Percentiles rank a stretch among this genome's conserved stretches.
Evolutionary conservation across 2,888 invertebrate species (phyloP).

Genomic region (Schrankia costaestrigalis): DNA sequence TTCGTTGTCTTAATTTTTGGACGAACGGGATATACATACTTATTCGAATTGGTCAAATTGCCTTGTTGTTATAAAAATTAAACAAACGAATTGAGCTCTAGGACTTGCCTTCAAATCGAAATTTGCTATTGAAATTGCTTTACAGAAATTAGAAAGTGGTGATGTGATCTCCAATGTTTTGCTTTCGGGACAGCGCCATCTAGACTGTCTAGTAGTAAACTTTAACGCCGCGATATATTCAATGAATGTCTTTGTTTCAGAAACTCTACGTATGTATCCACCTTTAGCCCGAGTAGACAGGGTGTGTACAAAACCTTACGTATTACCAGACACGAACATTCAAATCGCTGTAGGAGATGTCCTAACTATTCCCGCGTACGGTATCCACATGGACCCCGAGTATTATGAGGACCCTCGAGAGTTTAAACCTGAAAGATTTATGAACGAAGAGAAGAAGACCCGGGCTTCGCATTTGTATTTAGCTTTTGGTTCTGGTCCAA

Average conservation of each 20-base stretch:
- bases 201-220: too few relatives aligned
- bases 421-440: slow-evolving; percentile 79
- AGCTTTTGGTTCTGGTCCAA: slow-evolving; percentile 78
- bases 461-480: slow-evolving; percentile 73
- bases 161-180: too few relatives aligned
- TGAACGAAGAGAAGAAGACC: slow-evolving; percentile 71
- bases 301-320: slow-evolving; percentile 77
- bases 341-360: slow-evolving; percentile 66
- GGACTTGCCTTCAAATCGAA: too few relatives aligned
- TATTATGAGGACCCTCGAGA: slow-evolving; percentile 77
- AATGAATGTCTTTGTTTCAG: slow-evolving; percentile 46
- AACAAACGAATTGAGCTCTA: too few relatives aligned
- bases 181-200: too few relatives aligned
- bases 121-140: too few relatives aligned
- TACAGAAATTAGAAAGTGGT: too few relatives aligned
- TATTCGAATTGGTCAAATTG: too few relatives aligned
- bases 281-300: slow-evolving; percentile 77
- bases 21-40: too few relatives aligned
- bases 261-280: slow-evolving; percentile 81
- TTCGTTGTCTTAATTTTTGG: too few relatives aligned
- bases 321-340: slow-evolving; percentile 67
- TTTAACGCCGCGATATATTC: too few relatives aligned
- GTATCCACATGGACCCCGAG: slow-evolving; percentile 77
- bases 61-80: too few relatives aligned
- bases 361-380: slow-evolving; percentile 68